Base-by-base conservation (phyloP, 2,113 vertebrate species). In the Anolis sagrei region DNA sequence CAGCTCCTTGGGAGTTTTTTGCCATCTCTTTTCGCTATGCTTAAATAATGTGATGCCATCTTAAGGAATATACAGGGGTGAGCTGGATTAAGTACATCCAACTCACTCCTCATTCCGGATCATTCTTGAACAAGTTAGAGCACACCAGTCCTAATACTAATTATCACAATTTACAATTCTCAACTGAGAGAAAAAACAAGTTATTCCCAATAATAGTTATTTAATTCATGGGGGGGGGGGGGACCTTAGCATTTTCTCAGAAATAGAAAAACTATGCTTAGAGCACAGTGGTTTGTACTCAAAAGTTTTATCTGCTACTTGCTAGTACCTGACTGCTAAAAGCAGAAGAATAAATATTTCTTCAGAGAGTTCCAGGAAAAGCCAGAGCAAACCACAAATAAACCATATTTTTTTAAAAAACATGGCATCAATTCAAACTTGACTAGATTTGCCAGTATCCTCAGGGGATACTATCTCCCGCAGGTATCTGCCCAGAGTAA, bases 401-500 rank as follows among this genome's bases (percentile, higher is more conserved):
- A 70, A 58, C 44, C 5, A 14, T 61, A 72, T 85, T 79, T 79
- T 62, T n/a, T n/a, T n/a, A n/a, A 23, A 62, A 86, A 86, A 79
- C 34, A 79, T 34, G 34, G 76, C 76, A 85, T 32, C 36, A 8
- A 44, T 72, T 48, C 76, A 76, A 82, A 82, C 34, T 48, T 44
- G 51, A 54, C 66, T 78, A 21, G 8, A 78, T 83, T 82, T 21
- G 25, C 51, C 61, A 68, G 51, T 62, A 39, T 87, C 51, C 80
- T 39, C 19, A 11, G 34, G 29, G 80, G 34, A 61, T 32, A 61
- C 10, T 69, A 77, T 70, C 74, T 54, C 29, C 4, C 69, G 18
- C 74, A 87, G 74, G 64, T 86, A 80, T 74, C 54, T 49, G 62
- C 80, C 69, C 69, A 80, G 36, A 66, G 23, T 36, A n/a, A 25